Evolutionary conservation across 2,888 invertebrate genomes (phyloP), one percentile per base, ranked within the genome.

Genomic region (Leucophenga montana): DNA sequence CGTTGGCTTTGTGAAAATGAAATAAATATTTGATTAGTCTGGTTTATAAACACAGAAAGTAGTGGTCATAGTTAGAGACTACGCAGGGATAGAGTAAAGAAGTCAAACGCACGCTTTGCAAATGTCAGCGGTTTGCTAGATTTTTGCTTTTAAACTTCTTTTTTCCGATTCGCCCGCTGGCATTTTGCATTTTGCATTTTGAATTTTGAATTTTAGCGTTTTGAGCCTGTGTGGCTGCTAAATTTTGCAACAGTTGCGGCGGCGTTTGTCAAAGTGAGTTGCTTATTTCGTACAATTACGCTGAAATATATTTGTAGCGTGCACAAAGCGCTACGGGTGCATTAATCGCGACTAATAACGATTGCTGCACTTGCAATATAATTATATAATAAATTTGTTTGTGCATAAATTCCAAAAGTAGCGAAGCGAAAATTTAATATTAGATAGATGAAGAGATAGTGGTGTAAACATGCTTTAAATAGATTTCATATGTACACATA

Each of bases 1-100:
- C 27, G 66, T 44, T 22, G 57, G 71, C 73, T 79, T 76, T 82
- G 73, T 74, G 71, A 65, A 82, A 80, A 82, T 82, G 79, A 76
- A 78, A 82, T 82, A 79, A 71, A 80, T 82, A 73, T 78, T 82
- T 79, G 73, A 80, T 82, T 78, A 78, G 81, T 76, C 39, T 71
- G 71, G 71, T 72, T 57, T 27, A 57, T 14, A 22, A 57, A 27
- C 57, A 57, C n/a, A 6, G 20, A 13, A 44, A 39, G 18, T 39
- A 44, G 18, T 20, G 39, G 61, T 6, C 18, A 56, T 13, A 44
- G 18, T 20, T 61, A 39, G 39, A 61, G 39, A 39, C 11, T 11
- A 8, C 33, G 33, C 8, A 39, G 11, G 39, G 9, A 39, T 8
- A 39, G 39, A 11, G 11, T 8, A 11, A 39, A 4, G 3, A 39